These are phyloP conservation scores for Rhizomys pruinosus DNA, from an alignment of 2,113 vertebrate genomes.

Conservation along the genomic window DNA sequence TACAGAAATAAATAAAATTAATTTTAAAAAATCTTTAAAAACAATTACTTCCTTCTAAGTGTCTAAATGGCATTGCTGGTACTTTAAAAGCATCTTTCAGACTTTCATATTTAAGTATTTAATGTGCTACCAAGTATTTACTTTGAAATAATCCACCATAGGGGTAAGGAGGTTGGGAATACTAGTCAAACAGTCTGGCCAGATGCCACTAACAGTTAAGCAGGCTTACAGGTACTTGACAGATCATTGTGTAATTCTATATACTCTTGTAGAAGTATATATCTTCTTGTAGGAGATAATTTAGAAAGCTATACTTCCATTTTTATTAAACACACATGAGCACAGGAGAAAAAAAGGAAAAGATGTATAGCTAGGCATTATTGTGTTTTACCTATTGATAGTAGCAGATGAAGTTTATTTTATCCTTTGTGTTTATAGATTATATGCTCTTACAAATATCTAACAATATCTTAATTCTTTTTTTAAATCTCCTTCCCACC, in stretches of 20 bases:
- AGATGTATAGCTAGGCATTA: not conserved
- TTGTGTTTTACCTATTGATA: not conserved
- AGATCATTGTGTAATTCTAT: not conserved
- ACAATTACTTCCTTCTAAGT: constrained; percentile 31
- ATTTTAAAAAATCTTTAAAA: too few species aligned
- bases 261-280: not conserved
- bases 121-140: constrained; percentile 35
- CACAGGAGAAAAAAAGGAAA: not conserved
- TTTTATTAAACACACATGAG: not conserved
- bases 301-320: constrained; percentile 43
- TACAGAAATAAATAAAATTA: too few species aligned
- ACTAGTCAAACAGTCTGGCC: not conserved
- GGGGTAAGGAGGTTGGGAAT: not conserved
- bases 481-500: not conserved
- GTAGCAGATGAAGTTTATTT: constrained; percentile 28
- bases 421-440: not conserved
- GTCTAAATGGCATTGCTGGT: not conserved
- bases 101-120: constrained; percentile 31
- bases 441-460: not conserved
- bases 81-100: constrained; percentile 16
- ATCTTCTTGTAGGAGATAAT: not conserved
- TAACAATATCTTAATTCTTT: constrained; percentile 27
- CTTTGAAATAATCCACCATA: constrained; percentile 35
- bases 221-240: not conserved
- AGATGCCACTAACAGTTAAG: not conserved